Evolutionary conservation across 2,113 vertebrate genomes (phyloP), one percentile per base, ranked within the genome.

Genomic region (Tragelaphus scriptus): DNA sequence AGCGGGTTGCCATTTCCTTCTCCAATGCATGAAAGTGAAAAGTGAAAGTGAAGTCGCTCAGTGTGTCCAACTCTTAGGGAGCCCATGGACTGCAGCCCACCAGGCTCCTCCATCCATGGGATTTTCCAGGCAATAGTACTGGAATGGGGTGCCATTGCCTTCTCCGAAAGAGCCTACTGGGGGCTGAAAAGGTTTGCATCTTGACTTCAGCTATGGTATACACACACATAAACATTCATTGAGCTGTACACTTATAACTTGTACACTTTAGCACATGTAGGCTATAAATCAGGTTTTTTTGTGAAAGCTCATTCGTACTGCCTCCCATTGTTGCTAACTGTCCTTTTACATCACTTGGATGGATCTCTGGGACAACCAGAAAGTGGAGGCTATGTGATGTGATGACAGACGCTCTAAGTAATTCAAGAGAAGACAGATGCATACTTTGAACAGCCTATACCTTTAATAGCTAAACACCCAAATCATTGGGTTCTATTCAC

Each of bases 341-440:
- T 77, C 56, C 40, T 63, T 93, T 25, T 59, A 86, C 17, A 75
- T 14, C 49, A 82, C 23, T 92, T 49, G 14, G 92, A 92, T 89
- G 93, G 61, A 87, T 90, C 87, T 77, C 47, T 94, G 81, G 7
- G 36, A 61, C 77, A 90, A 49, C 21, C 51, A 80, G 81, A 84
- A 11, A 51, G 8, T 36, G 28, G 47, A 40, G 68, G 68, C 19
- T 11, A 23, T 40, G 19, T 23, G 68, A 71, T 11, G n/a, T 56
- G n/a, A 80, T 95, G 53, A 53, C 28, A 93, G 36, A 94, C 25
- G 28, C 79, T 96, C 91, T 80, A 91, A 85, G 63, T 32, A 97
- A 71, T 3, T 7, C 28, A 59, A 94, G 30, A 88, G 32, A 92
- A 44, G 84, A 63, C 10, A 94, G 65, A 85, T 71, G 30, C 17